These are phyloP conservation scores for Aurelia sp. DNA, from an alignment of 30 jellyfish, hydroid and myxozoan species.

Conservation along the genomic window DNA sequence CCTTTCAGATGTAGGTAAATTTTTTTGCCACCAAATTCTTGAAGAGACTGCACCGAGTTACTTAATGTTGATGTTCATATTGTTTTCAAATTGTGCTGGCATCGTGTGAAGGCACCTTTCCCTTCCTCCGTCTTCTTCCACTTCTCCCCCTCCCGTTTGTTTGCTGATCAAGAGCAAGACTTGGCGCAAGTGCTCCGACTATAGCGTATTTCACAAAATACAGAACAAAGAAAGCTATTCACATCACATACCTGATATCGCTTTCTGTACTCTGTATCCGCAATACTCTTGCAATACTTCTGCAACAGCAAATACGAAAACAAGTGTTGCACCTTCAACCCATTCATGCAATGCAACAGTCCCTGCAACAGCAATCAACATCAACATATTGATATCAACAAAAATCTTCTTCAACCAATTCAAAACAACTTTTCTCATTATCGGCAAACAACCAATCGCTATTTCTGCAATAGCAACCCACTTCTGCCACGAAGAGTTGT, in stretches of 20 bases:
- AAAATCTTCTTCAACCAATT: conserved; percentile 66
- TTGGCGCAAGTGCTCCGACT: too few species aligned
- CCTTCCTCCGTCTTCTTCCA: too few species aligned
- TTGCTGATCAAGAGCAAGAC: too few species aligned
- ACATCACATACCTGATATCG: conserved; percentile 72
- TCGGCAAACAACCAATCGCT: conserved; percentile 70
- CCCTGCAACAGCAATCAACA: conserved; percentile 90
- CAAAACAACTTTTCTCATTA: conserved; percentile 57
- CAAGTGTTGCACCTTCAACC: conserved; percentile 81
- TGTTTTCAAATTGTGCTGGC: too few species aligned
- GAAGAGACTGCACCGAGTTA: too few species aligned
- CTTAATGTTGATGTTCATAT: too few species aligned
- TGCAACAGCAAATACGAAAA: conserved; percentile 86
- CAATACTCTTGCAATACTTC: conserved; percentile 73
- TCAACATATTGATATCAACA: conserved; percentile 73
- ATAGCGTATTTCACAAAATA: too few species aligned
- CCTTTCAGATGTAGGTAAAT: too few species aligned
- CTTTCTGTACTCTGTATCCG: conserved; percentile 66
- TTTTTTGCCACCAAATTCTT: too few species aligned
- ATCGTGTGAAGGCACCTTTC: too few species aligned
- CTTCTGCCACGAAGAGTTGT: conserved; percentile 19
- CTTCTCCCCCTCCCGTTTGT: too few species aligned
- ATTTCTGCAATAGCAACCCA: conserved; percentile 79
- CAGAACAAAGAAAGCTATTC: too few species aligned
- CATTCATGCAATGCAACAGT: conserved; percentile 78